Evolutionary conservation across 2,113 vertebrate species (phyloP).

Genomic region (Crypturellus undulatus): DNA sequence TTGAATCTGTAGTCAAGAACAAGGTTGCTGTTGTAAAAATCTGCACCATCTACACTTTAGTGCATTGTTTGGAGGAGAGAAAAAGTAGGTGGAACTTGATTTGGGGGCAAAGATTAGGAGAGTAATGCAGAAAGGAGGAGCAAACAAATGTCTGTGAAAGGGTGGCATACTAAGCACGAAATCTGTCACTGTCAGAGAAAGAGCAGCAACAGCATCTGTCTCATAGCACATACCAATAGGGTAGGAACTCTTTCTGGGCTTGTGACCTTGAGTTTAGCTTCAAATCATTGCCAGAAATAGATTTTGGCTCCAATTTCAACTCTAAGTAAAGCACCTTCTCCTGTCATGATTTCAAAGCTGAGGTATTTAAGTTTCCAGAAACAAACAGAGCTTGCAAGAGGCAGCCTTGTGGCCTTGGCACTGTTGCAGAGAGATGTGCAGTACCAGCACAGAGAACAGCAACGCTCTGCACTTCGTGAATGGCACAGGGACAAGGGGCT

Average conservation of each 20-base stretch:
- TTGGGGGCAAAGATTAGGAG: constrained; percentile 26
- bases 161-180: constrained; percentile 5
- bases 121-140: constrained; percentile 38
- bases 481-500: background rate
- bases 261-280: constrained; percentile 46
- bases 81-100: constrained; percentile 19
- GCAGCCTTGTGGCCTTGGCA: background rate
- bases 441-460: background rate
- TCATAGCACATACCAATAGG: constrained; percentile 43
- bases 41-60: background rate
- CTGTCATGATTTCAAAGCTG: constrained; percentile 56
- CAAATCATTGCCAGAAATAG: constrained; percentile 67
- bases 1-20: background rate
- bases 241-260: constrained; percentile 59
- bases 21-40: constrained; percentile 26
- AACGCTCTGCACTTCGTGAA: background rate
- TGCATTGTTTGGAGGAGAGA: background rate
- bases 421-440: background rate
- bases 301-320: constrained; percentile 66
- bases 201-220: constrained; percentile 64
- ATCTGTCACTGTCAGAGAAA: constrained; percentile 69
- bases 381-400: constrained; percentile 20
- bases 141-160: constrained; percentile 63
- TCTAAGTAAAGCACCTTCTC: constrained; percentile 62
- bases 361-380: constrained; percentile 65